A percentile compares a stretch with the other conserved stretches of the same genome.
Evolutionary conservation across 2,797 vertebrate genomes (phyloP).

Genomic region (Leptodactylus fallax): DNA sequence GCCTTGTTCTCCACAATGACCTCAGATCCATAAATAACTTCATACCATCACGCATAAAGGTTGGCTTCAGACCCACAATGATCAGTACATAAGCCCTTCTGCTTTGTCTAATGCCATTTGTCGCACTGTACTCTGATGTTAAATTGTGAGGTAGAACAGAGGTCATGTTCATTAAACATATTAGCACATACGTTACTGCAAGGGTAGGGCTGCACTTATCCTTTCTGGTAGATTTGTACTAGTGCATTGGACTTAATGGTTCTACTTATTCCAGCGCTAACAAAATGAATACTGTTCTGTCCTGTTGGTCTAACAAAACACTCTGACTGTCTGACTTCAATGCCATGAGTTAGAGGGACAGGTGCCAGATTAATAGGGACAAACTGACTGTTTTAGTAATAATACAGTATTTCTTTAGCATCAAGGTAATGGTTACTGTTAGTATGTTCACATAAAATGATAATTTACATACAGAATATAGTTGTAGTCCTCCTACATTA

Average conservation of each 20-base stretch:
- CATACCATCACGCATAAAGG: slow-evolving; percentile 76
- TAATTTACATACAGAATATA: too few species aligned
- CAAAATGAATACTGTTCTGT: not conserved
- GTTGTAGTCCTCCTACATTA: too few species aligned
- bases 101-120: slow-evolving; percentile 31
- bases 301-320: not conserved
- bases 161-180: slow-evolving; percentile 53
- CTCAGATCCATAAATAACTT: slow-evolving; percentile 71
- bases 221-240: not conserved
- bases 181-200: slow-evolving; percentile 49
- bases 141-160: slow-evolving; percentile 35
- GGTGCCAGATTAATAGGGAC: not conserved
- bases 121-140: slow-evolving; percentile 12
- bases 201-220: slow-evolving; percentile 7
- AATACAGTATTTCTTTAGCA: too few species aligned
- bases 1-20: slow-evolving; percentile 75
- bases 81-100: slow-evolving; percentile 23
- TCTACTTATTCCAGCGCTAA: not conserved
- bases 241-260: not conserved
- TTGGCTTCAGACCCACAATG: slow-evolving; percentile 62
- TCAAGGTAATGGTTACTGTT: too few species aligned
- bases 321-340: not conserved
- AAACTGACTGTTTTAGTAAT: not conserved
- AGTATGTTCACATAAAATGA: too few species aligned
- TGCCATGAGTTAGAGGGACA: not conserved